Conservation (phyloP, 2,113 vertebrate genomes). For the Pelusios castaneus region DNA sequence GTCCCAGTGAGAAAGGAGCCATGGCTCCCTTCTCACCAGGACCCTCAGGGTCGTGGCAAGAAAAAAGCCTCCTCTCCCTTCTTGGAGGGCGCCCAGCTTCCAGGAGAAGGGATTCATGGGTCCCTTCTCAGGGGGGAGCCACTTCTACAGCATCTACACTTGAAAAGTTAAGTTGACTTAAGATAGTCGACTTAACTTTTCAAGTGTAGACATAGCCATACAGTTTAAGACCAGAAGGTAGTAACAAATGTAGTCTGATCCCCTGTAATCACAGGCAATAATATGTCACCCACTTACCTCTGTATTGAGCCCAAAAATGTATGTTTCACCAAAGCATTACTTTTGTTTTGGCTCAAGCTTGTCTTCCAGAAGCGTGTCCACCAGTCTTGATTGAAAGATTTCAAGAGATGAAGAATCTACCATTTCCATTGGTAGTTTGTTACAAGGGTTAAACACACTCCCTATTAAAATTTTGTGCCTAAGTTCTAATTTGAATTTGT, state of each 20-base stretch:
- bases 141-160: too few relatives aligned
- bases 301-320: background rate
- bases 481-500: constrained; percentile 64
- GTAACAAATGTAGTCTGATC: background rate
- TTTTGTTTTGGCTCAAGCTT: too few relatives aligned
- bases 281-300: constrained; percentile 11
- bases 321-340: background rate
- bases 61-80: too few relatives aligned
- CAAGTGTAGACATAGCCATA: too few relatives aligned
- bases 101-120: too few relatives aligned
- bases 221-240: background rate
- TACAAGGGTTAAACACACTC: constrained; percentile 65
- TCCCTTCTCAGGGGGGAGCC: too few relatives aligned
- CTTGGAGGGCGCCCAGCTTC: too few relatives aligned
- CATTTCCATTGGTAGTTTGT: constrained; percentile 33
- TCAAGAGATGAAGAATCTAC: constrained; percentile 21
- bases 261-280: constrained; percentile 1
- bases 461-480: constrained; percentile 58
- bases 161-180: too few relatives aligned
- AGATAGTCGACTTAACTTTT: too few relatives aligned
- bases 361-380: constrained; percentile 60
- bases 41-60: too few relatives aligned
- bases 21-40: too few relatives aligned
- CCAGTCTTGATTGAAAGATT: constrained; percentile 13
- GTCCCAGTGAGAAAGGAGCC: too few relatives aligned